Base-by-base conservation (phyloP, 2,888 invertebrate species). In the Nasonovia ribisnigri region DNA sequence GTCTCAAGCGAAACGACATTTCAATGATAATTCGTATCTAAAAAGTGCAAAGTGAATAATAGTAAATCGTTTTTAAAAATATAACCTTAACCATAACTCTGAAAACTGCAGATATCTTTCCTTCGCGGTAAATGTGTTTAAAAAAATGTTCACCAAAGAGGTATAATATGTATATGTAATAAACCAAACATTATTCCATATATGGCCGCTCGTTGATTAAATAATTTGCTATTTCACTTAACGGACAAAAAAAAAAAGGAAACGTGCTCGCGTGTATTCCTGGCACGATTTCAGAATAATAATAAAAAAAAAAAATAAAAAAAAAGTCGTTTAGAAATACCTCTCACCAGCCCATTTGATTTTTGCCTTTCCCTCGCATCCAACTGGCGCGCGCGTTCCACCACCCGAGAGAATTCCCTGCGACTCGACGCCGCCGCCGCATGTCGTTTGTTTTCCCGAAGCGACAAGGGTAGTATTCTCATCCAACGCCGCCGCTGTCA, bases 261-360 rank as follows among this genome's bases (percentile, higher is more conserved):
- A 86, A 88, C 92, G 87, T 88, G 48, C 92, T 88, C 51, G n/a
- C 67, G 36, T 48, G 92, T 92, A 89, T 93, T 93, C 89, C 77
- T 93, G 93, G 93, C 93, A 93, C 93, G 93, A 93, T 93, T 93
- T 93, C 93, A 84, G 84, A 93, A 89, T 48, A 89, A 89, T 60
- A 86, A 5, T 36, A 77, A 87, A 36, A 87, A 88, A 84, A 87
- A 86, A 43, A 91, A 84, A 87, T 60, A 43, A 91, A 91, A 60
- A 87, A 92, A 88, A 92, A 43, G 77, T 36, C 93, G 93, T 93
- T 89, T 84, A 57, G 84, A 93, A 89, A 93, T 93, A 89, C 89
- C 93, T 60, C 93, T 89, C 89, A 26, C 43, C 54, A 46, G 24
- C 54, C 89, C 84, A 57, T 93, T 89, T 57, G 93, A 93, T 92